Base-by-base conservation (phyloP, 2,797 vertebrate species). In the Alauda arvensis region DNA sequence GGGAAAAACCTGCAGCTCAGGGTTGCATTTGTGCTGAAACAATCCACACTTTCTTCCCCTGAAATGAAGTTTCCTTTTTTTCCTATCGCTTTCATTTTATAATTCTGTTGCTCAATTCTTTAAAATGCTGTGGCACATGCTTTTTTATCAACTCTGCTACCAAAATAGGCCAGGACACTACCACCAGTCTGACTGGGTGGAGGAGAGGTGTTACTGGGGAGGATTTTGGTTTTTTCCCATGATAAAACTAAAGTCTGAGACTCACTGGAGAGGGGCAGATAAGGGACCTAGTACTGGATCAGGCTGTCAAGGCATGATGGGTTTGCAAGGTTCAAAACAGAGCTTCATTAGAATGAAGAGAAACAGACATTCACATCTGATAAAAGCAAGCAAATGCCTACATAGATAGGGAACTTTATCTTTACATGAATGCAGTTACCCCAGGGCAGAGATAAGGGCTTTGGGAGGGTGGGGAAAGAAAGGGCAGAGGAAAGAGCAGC, bases 291-390 rank as follows among this genome's bases (percentile, higher is more conserved):
- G 79, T 53, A 45, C 42, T 20, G 39, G 57, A 60, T 48, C 57
- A 70, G 0, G 0, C 31, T 69, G 34, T 48, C 60, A 86, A 65
- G 40, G 37, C 3, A 0, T 14, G 62, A 81, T 19, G 18, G 25
- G 48, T 71, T 89, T 66, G 55, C 0, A 7, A n/a, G 51, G 59
- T 48, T 87, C 60, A 28, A 59, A 76, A 43, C 6, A 81, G 39
- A 84, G 21, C 14, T 24, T 31, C 55, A 68, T 75, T 52, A 76
- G 29, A 57, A 45, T 20, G 48, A 82, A 67, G 34, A 84, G 70
- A 80, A 93, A 48, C 52, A 83, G 37, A 80, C 68, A 29, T 76
- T 76, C 52, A 60, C 0, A 19, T 49, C 40, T 48, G 60, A 89
- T 61, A 60, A 90, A 87, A 77, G 68, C 51, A 71, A 74, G 46